Evolutionary conservation across 2,113 vertebrate genomes (phyloP).

Genomic region (Ovibos moschatus): DNA sequence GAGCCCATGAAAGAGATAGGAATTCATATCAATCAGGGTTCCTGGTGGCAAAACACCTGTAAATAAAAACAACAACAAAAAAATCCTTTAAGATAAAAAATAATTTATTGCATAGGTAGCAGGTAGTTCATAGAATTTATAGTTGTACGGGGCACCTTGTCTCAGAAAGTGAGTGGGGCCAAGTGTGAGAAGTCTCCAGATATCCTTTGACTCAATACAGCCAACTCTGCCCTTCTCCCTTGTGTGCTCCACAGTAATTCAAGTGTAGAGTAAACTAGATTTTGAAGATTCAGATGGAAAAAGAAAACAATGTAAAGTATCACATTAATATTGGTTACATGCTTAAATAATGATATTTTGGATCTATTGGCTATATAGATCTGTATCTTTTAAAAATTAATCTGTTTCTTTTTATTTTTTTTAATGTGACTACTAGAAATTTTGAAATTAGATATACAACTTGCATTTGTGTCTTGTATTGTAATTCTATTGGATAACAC

Average conservation of each 20-base stretch:
- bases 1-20: not conserved
- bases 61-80: not conserved
- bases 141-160: not conserved
- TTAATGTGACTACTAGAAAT: not conserved
- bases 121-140: not conserved
- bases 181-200: not conserved
- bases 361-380: not conserved
- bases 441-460: not conserved
- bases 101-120: not conserved
- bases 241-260: fast-evolving
- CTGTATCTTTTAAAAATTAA: not conserved
- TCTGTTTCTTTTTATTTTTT: not conserved
- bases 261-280: not conserved
- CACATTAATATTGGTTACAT: not conserved
- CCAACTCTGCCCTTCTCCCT: fast-evolving
- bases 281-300: not conserved
- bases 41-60: not conserved
- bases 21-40: not conserved
- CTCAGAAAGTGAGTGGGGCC: not conserved
- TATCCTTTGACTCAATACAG: not conserved
- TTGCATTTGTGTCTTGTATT: not conserved
- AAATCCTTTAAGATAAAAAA: not conserved
- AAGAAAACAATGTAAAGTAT: not conserved
- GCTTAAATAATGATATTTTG: not conserved
- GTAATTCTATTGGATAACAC: not conserved